phyloP scores from a whole-genome alignment of 1,140 invertebrate genomes.

The Limonius californicus region DNA sequence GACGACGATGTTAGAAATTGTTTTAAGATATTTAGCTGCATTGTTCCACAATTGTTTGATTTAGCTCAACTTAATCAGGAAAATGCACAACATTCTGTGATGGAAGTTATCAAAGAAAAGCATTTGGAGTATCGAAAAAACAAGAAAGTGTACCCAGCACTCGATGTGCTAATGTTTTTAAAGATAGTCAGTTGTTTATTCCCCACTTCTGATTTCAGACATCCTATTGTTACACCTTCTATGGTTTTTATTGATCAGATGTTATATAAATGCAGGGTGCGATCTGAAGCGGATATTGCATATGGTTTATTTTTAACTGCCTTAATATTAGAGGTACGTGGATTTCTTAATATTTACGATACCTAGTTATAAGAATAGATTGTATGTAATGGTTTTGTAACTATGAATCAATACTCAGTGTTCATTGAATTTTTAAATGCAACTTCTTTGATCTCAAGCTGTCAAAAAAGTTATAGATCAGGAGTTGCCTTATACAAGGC shows the following conservation, averaged over 20 bases:
- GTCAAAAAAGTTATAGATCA: no score
- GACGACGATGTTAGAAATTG: constrained; percentile 50
- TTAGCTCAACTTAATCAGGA: constrained; percentile 66
- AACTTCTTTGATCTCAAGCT: no score
- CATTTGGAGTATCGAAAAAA: constrained; percentile 61
- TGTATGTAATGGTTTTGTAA: no score
- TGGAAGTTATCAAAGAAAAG: constrained; percentile 72
- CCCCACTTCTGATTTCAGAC: constrained; percentile 83
- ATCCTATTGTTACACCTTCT: constrained; percentile 80
- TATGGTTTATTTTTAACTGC: constrained; percentile 75
- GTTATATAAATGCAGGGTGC: constrained; percentile 60
- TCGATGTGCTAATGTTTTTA: constrained; percentile 76
- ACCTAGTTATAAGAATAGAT: no score
- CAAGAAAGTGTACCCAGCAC: constrained; percentile 58
- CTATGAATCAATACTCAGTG: no score
- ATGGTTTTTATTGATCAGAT: constrained; percentile 81
- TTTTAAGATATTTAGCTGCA: constrained; percentile 58
- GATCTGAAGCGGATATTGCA: constrained; percentile 62
- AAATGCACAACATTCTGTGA: constrained; percentile 59
- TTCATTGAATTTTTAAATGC: no score
- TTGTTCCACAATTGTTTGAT: constrained; percentile 70
- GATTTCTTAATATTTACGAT: no score
- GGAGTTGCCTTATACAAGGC: no score
- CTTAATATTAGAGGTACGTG: constrained; percentile 72
- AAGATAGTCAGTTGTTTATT: constrained; percentile 75